Base-by-base conservation (phyloP, 2,888 invertebrate genomes). In the Leptopilina syphax region DNA sequence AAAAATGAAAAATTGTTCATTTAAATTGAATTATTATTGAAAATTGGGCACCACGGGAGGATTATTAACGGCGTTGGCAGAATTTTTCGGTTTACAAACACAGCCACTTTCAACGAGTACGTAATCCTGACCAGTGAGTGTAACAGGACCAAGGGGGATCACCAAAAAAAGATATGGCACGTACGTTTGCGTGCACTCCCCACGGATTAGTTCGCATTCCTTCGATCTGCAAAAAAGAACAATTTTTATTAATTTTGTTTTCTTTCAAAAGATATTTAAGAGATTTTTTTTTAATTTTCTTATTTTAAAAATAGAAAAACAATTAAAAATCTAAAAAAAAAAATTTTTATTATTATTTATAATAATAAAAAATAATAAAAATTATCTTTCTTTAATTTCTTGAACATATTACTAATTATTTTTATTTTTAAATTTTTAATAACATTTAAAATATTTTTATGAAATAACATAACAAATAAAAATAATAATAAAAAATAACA, bases 81-180 rank as follows among this genome's bases (percentile, higher is more conserved):
- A 90, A 88, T 91, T 92, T 88, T 96, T 95, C 47, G 95, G 95
- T 86, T 94, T 94, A 92, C 98, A 98, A 47, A 97, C 97, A 91
- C 98, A 98, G n/a, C 98, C 98, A 87, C 97, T 97, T 92, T 98
- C 98, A 44, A 98, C 97, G 76, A 98, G 93, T n/a, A 98, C 97
- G 92, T 98, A 98, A 92, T 98, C 98, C 92, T 98, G 98, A 6
- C 98, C 97, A 4, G 97, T 97, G 24, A 97, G 93, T 12, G 97
- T 97, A 24, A 97, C 97, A 13, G 97, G 97, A 7, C 98, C 97
- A 79, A 98, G 92, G 0, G 98, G 98, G 81, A 98, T 96, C 80
- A 98, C 98, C 91, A 98, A 94, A 92, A 98, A 98, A 86, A 98
- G 92, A 91, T 98, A 98, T 12, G 98, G 98, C 85, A 98, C 96